Percentiles rank a stretch among this genome's conserved stretches.
These are phyloP conservation scores for Drosophila pallidifrons DNA, from an alignment of 1,140 invertebrate genomes.

Conservation along the genomic window DNA sequence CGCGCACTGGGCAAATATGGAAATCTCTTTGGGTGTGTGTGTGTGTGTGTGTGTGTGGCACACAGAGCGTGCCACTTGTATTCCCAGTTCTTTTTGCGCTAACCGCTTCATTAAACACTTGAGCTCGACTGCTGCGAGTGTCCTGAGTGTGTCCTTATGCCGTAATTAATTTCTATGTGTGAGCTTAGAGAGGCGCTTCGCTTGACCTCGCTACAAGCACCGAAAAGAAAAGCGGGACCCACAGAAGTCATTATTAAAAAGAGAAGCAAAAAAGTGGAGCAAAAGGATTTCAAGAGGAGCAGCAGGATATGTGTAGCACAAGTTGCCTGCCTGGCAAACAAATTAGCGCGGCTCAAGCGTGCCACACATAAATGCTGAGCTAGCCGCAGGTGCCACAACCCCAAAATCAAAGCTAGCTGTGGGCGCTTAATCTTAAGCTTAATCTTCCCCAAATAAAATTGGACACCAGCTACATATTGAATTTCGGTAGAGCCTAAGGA, in stretches of 20 bases:
- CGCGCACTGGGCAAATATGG: constrained; percentile 36
- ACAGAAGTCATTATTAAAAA: constrained; percentile 25
- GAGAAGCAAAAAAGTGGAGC: too few relatives aligned
- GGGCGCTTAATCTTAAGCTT: neutral
- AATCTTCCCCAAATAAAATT: constrained; percentile 21
- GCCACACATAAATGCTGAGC: constrained; percentile 24
- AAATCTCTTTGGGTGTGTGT: neutral
- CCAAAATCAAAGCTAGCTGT: constrained; percentile 37
- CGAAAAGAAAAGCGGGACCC: neutral
- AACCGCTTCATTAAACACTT: constrained; percentile 79
- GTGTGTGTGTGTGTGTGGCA: neutral
- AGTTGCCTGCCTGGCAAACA: neutral
- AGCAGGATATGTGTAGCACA: too few relatives aligned
- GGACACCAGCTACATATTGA: constrained; percentile 43
- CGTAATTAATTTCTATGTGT: constrained; percentile 76
- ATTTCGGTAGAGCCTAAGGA: constrained; percentile 45
- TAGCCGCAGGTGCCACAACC: constrained; percentile 2
- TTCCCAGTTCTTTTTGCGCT: constrained; percentile 14
- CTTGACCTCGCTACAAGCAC: constrained; percentile 16
- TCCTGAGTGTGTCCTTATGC: constrained; percentile 58
- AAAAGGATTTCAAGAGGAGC: neutral
- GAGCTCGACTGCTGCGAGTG: constrained; percentile 36
- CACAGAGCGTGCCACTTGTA: neutral
- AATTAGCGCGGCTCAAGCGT: constrained; percentile 3
- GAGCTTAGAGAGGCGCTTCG: constrained; percentile 9